These are phyloP conservation scores for Meleagris gallopavo DNA, from an alignment of 2,113 vertebrate genomes.

Conservation along the genomic window DNA sequence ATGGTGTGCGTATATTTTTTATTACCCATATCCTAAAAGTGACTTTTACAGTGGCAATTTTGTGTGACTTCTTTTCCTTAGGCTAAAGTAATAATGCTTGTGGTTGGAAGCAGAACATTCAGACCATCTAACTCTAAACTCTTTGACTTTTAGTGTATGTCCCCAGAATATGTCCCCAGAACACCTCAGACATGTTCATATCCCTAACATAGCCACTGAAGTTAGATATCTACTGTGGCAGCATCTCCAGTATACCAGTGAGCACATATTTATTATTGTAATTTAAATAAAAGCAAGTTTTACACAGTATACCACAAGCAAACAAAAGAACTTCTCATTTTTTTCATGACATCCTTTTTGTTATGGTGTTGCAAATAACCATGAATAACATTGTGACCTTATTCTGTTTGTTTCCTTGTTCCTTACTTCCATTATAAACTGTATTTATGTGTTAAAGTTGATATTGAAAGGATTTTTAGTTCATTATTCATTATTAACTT, in stretches of 20 bases:
- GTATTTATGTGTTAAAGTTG: not conserved
- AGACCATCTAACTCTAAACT: not conserved
- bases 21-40: not conserved
- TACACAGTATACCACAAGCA: accelerated
- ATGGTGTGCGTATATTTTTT: accelerated
- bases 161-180: not conserved
- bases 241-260: not conserved
- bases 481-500: not conserved
- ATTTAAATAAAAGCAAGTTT: not conserved
- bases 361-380: not conserved
- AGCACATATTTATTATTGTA: not conserved
- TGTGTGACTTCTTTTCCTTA: not conserved
- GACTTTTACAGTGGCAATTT: not conserved
- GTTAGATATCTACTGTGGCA: not conserved
- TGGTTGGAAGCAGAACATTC: not conserved
- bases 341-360: not conserved
- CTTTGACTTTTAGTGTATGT: not conserved
- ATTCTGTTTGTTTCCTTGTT: not conserved
- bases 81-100: not conserved
- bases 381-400: not conserved
- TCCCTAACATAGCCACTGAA: not conserved
- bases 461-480: not conserved
- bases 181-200: not conserved
- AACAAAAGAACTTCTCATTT: accelerated
- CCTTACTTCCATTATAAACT: not conserved